Evolutionary conservation across 2,888 invertebrate species (phyloP), one percentile per base, ranked within the genome.

Genomic region (Allophyes oxyacanthae): DNA sequence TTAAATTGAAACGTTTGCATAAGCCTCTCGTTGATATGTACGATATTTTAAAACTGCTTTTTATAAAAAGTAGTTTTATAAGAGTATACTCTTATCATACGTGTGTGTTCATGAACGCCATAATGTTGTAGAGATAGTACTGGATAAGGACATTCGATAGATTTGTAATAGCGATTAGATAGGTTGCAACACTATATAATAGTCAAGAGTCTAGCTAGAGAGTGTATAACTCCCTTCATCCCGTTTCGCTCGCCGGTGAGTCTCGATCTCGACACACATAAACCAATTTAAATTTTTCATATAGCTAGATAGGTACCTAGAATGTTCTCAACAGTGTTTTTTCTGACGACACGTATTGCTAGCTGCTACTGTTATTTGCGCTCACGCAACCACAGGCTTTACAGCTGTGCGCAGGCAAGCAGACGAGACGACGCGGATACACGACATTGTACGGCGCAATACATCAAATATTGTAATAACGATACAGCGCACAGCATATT

Each of bases 331-430:
- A 14, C 14, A 58, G 37, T 36, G 26, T 48, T 83, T 83, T 36
- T 75, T 77, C 77, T 68, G 68, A 63, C 75, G 57, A 65, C 72
- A 68, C 64, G 45, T 52, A 37, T 42, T 48, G 36, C 43, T 36
- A 51, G 60, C 72, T 62, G 79, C 77, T 81, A 83, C 77, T 77
- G 78, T 74, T 79, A 77, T 64, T 71, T 62, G 63, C 56, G 62
- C 72, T 63, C 75, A 75, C 74, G 75, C 72, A 72, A 70, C 54
- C 45, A 46, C 56, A 54, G 55, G 53, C 52, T 43, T 64, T n/a
- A n/a, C n/a, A n/a, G 57, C 40, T 56, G 58, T 61, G 54, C 50
- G 32, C 40, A 37, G 51, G 49, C 40, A 30, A 42, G 40, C 42
- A 36, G 52, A 32, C 34, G 28, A 50, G 49, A 30, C 53, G 11